Base-by-base conservation (phyloP, 2,113 vertebrate genomes). In the Nerophis lumbriciformis region DNA sequence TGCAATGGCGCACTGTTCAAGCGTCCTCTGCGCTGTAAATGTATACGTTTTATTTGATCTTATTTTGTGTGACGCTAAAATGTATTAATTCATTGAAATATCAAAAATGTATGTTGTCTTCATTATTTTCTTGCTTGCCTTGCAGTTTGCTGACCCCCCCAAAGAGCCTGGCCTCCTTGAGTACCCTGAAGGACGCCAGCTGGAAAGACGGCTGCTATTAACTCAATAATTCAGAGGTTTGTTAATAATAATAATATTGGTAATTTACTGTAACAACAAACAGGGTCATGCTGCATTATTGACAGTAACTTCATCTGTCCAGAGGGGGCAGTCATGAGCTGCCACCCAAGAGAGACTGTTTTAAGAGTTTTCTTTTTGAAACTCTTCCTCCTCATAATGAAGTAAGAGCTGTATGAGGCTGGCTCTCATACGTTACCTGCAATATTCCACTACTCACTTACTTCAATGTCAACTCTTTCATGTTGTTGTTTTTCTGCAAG, bases 141-240 rank as follows among this genome's bases (percentile, higher is more conserved):
- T 57, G 49, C 79, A 99, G 96, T 89, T 95, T 99, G 78, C 91
- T 99, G 82, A 93, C 97, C 77, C 94, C 96, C 72, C 95, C 95
- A 83, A 99, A 98, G 86, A 94, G 94, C 47, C 88, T 98, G 63
- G 89, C 94, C 1, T 91, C 96, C 19, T 90, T 98, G 76, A 98
- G 93, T 69, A 88, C 94, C 47, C 92, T 99, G 85, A 90, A 93
- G 52, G 96, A 99, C 37, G 92, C 93, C 63, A 98, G 92, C 71
- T 99, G 96, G 96, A 94, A 93, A 83, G 95, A 99, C 0, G 96
- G 96, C 77, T 99, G 96, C 90, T 99, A 98, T 83, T 99, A 87
- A 99, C 59, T 68, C 61, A 63, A 64, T 67, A 15, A 69, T 47
- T 57, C 67, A 59, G 65, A 63, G 60, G 72, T 72, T 71, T 50